Conservation (phyloP, 2,888 invertebrate genomes). For the Neuroscelio doddi region DNA sequence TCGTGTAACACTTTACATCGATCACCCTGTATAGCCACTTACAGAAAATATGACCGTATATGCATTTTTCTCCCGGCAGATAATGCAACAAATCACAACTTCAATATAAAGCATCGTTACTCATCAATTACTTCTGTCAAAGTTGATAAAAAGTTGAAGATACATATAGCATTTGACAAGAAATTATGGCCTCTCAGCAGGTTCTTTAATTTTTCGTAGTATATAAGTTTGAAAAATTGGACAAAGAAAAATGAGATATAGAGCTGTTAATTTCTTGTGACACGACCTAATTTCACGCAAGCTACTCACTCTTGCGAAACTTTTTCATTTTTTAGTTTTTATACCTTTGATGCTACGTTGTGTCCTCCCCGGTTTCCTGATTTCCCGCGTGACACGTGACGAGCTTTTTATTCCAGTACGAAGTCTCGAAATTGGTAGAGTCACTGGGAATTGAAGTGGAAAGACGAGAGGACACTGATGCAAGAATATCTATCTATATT, state of each 20-base stretch:
- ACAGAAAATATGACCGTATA: no score
- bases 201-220: constrained; percentile 24
- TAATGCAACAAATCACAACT: no score
- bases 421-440: constrained; percentile 17
- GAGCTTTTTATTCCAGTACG: constrained; percentile 33
- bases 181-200: no score
- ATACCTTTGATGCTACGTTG: constrained; percentile 40
- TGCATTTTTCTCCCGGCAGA: no score
- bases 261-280: constrained; percentile 45
- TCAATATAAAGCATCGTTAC: no score
- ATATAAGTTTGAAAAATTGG: constrained; percentile 7
- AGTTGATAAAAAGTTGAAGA: no score
- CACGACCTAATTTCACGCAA: constrained; percentile 39
- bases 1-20: no score
- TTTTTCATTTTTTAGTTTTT: constrained; percentile 30
- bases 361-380: constrained; percentile 23
- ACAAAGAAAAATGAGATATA: constrained; percentile 30
- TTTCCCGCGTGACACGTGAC: constrained; percentile 46
- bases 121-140: no score
- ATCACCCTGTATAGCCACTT: no score
- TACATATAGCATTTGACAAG: no score
- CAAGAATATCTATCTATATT: background rate
- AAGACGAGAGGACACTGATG: constrained; percentile 17
- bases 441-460: constrained; percentile 36
- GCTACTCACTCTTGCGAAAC: constrained; percentile 27